These are phyloP conservation scores for Stylophora pistillata DNA, from an alignment of 64 coral and sea anemone species.

Conservation along the genomic window DNA sequence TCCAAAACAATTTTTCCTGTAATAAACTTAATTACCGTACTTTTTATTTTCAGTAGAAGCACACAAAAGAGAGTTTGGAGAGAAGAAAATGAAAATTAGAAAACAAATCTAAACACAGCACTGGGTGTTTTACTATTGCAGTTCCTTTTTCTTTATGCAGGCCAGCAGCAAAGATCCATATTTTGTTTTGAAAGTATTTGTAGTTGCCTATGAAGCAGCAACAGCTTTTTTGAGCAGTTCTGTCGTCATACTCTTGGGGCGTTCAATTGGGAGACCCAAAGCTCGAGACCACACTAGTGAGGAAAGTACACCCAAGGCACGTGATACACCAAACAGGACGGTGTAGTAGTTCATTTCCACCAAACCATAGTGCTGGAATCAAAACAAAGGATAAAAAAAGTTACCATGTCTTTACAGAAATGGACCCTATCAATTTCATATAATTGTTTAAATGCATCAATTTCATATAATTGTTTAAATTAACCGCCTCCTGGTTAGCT, in stretches of 20 bases:
- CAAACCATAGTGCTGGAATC: conserved; percentile 86
- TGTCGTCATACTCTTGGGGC: conserved; percentile 97
- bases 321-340: conserved; percentile 94
- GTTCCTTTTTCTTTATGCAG: not conserved
- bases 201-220: conserved; percentile 9
- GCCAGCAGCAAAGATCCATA: not conserved
- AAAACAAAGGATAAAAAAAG: conserved; percentile 3
- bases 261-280: conserved; percentile 87
- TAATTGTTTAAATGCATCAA: too few relatives aligned
- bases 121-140: not conserved
- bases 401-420: too few relatives aligned
- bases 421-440: too few relatives aligned
- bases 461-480: too few relatives aligned
- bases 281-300: conserved; percentile 94
- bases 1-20: too few relatives aligned
- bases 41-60: not conserved
- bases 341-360: conserved; percentile 99
- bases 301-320: conserved; percentile 90
- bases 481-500: too few relatives aligned
- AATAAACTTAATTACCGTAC: too few relatives aligned
- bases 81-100: not conserved
- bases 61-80: not conserved
- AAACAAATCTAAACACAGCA: not conserved
- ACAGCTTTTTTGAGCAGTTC: conserved; percentile 72
- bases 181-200: not conserved